These are phyloP conservation scores for Hirtodrosophila cameraria DNA, from an alignment of 2,888 invertebrate genomes.

Conservation along the genomic window DNA sequence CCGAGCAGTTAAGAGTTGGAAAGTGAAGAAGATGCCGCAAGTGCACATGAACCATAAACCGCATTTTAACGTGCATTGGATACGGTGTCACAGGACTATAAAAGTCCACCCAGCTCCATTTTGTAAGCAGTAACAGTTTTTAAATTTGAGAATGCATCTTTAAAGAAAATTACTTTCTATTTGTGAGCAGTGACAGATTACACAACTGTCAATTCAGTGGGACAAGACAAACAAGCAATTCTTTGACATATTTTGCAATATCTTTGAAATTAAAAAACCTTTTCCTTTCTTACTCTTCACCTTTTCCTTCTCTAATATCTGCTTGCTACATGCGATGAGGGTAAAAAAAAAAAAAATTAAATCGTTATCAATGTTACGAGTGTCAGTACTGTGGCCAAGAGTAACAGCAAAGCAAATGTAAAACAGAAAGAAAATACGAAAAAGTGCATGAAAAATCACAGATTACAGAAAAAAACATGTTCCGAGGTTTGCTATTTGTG, in stretches of 20 bases:
- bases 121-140: slow-evolving; percentile 4
- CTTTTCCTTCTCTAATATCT: slow-evolving; percentile 13
- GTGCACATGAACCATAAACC: slow-evolving; percentile 69
- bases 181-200: background rate
- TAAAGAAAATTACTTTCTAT: slow-evolving; percentile 3
- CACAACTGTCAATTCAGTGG: slow-evolving; percentile 32
- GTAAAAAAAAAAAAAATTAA: slow-evolving; percentile 21
- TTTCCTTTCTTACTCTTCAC: slow-evolving; percentile 12
- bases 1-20: slow-evolving; percentile 22
- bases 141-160: slow-evolving; percentile 29
- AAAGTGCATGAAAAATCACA: slow-evolving; percentile 34
- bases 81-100: slow-evolving; percentile 28
- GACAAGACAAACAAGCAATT: slow-evolving; percentile 56
- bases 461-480: background rate
- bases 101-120: slow-evolving; percentile 32
- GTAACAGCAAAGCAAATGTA: slow-evolving; percentile 38
- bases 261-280: slow-evolving; percentile 53
- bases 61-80: slow-evolving; percentile 66
- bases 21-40: slow-evolving; percentile 19
- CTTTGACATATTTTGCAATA: slow-evolving; percentile 57
- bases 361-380: slow-evolving; percentile 42
- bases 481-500: slow-evolving; percentile 21
- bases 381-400: slow-evolving; percentile 41
- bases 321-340: slow-evolving; percentile 4
- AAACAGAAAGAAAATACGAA: slow-evolving; percentile 21